Evolutionary conservation across 2,113 vertebrate species (phyloP), one percentile per base, ranked within the genome.

Genomic region (Dolichallabes microphthalmus): DNA sequence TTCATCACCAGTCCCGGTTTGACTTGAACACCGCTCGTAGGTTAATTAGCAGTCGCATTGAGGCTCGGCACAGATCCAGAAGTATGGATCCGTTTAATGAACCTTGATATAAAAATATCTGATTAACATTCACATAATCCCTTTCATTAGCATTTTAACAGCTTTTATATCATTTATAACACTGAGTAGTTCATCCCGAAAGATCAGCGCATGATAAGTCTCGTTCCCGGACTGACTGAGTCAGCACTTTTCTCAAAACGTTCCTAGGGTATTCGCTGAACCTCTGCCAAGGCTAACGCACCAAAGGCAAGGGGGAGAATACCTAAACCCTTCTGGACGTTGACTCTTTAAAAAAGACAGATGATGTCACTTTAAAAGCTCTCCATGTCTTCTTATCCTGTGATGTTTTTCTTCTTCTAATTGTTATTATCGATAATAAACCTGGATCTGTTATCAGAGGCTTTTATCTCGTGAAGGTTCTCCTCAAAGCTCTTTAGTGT

Each of bases 351-450:
- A 73, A 50, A 27, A 78, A 78, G 32, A 69, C 80, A 81, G 39
- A 81, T 81, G 39, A n/a, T 78, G 57, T 27, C 66, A 52, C 64
- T 60, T 69, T 80, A 84, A 88, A 80, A 76, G 85, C 71, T 50
- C 63, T 77, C 80, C 7, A 45, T 77, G 76, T 78, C 52, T 55
- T 45, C 1, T 35, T 66, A 66, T 81, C 68, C 76, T 84, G 30
- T 45, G 63, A 71, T 57, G 39, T 27, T 20, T 45, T 14, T 66
- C 4, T 14, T 12, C 50, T 20, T 20, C 11, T 32, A 4, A 12
- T 14, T 12, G n/a, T 30, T 10, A 3, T 63, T 9, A 8, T 13
- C 4, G 3, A 15, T 6, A 58, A 64, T 32, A 4, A 32, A 13
- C 17, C 27, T 75, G 81, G 39, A 22, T 52, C 39, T 57, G 39